Conservation (phyloP, 1,140 invertebrate genomes). For the Dendroctonus valens region DNA sequence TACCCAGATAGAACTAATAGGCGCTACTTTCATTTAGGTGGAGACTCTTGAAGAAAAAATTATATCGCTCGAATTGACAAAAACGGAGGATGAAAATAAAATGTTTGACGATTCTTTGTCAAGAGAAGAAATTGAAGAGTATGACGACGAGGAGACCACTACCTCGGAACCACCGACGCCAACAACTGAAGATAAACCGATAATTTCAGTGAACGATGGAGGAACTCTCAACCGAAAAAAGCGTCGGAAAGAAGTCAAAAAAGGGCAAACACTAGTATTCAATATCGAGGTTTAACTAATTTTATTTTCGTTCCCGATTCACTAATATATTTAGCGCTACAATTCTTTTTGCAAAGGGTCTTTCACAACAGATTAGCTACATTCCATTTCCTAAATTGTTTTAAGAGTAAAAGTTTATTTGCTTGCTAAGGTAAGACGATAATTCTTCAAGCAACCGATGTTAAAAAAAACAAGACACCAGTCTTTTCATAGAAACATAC, state of each 20-base stretch:
- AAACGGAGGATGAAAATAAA: slow-evolving; percentile 33
- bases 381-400: too few relatives aligned
- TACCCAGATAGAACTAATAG: too few relatives aligned
- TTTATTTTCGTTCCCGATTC: too few relatives aligned
- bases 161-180: slow-evolving; percentile 46
- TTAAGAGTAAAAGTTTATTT: too few relatives aligned
- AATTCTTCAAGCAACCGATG: too few relatives aligned
- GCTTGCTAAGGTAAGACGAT: too few relatives aligned
- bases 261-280: slow-evolving; percentile 40
- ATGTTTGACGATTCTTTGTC: slow-evolving; percentile 9
- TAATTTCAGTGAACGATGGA: slow-evolving; percentile 33
- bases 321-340: too few relatives aligned
- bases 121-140: slow-evolving; percentile 21
- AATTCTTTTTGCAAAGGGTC: too few relatives aligned
- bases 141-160: slow-evolving; percentile 19
- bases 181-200: slow-evolving; percentile 42
- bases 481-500: slow-evolving; percentile 24
- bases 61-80: slow-evolving; percentile 77
- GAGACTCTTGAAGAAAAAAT: slow-evolving; percentile 86
- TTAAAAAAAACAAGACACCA: too few relatives aligned
- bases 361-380: too few relatives aligned
- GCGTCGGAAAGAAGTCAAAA: slow-evolving; percentile 43
- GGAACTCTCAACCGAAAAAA: slow-evolving; percentile 43
- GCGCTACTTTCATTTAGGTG: slow-evolving; percentile 57
- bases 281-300: too few relatives aligned